Conservation (phyloP, 2,888 invertebrate genomes). For the Andrena praecox region DNA sequence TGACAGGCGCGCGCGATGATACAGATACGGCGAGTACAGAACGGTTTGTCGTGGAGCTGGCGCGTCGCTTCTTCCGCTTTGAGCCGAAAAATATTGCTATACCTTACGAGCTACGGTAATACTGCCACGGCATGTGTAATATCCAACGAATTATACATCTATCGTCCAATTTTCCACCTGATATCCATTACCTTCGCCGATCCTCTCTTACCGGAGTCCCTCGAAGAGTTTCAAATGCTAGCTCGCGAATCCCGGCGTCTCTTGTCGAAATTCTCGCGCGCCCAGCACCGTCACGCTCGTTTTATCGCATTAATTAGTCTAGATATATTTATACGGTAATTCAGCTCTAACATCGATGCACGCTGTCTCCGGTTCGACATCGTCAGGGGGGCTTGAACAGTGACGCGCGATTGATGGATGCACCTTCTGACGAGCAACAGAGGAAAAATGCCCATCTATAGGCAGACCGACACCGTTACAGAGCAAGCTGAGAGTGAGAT, state of each 20-base stretch:
- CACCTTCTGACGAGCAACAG: neutral
- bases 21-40: conserved; percentile 49
- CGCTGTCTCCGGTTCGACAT: conserved; percentile 23
- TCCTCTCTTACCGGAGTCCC: neutral
- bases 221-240: neutral
- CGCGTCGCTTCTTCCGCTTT: conserved; percentile 58
- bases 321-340: conserved; percentile 38
- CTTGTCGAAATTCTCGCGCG: conserved; percentile 1
- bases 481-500: neutral
- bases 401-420: conserved; percentile 13
- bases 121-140: conserved; percentile 79
- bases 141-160: conserved; percentile 60
- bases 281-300: conserved; percentile 16
- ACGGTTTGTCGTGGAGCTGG: conserved; percentile 44
- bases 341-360: conserved; percentile 53
- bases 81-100: conserved; percentile 82
- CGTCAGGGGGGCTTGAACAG: conserved; percentile 6
- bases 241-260: neutral
- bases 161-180: conserved; percentile 40
- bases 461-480: too few species aligned
- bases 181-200: neutral
- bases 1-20: conserved; percentile 30
- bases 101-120: conserved; percentile 78
- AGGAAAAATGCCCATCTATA: too few species aligned
- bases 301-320: conserved; percentile 31